Conservation (phyloP, 92 coral and sea anemone genomes). For the Umimayanthus kanabou region DNA sequence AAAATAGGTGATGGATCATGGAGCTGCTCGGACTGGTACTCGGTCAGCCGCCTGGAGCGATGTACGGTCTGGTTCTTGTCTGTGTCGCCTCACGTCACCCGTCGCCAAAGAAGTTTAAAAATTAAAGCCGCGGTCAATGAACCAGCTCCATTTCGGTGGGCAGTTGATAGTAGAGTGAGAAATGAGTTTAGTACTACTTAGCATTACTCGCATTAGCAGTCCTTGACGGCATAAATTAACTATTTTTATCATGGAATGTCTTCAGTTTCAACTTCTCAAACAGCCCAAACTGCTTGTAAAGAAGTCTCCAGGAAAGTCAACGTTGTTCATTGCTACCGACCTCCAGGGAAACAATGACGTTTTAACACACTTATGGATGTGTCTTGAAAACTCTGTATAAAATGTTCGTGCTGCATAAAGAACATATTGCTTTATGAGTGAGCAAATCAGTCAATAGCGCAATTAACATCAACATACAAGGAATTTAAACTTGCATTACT, state of each 20-base stretch:
- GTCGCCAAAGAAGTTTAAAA: background rate
- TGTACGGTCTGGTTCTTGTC: constrained; percentile 3
- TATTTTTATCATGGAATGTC: background rate
- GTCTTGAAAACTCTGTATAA: background rate
- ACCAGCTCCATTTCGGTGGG: constrained; percentile 1
- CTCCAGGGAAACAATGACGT: background rate
- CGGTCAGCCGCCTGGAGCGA: too few relatives aligned
- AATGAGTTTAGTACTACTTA: background rate
- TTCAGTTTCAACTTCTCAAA: background rate
- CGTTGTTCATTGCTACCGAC: background rate
- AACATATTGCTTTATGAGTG: constrained; percentile 13
- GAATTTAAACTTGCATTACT: constrained; percentile 35
- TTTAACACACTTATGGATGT: background rate
- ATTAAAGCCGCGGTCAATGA: background rate
- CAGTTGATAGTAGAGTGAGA: constrained; percentile 28
- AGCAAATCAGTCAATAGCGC: constrained; percentile 30
- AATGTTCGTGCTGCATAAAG: background rate
- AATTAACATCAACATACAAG: constrained; percentile 19
- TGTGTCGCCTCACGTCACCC: background rate
- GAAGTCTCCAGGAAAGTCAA: background rate
- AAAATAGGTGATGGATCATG: too few relatives aligned
- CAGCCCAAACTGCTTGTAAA: background rate
- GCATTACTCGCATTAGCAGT: background rate
- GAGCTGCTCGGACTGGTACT: too few relatives aligned
- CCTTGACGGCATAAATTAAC: background rate